These are phyloP conservation scores for Lithobates sylvaticus DNA, from an alignment of 2,797 vertebrate genomes.

Conservation along the genomic window DNA sequence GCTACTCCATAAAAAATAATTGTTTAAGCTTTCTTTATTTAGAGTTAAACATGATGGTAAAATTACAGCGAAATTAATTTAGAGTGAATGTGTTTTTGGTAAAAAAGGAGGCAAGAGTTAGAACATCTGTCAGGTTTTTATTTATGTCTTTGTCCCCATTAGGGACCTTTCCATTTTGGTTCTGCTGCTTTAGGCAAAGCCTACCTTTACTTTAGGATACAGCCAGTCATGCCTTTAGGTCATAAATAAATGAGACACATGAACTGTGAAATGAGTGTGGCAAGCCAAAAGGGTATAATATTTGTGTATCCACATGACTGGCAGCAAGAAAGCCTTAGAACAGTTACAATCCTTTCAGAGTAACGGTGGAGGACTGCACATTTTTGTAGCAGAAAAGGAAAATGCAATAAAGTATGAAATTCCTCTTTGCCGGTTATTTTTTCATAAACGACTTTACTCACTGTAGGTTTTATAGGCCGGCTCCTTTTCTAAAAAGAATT, in stretches of 20 bases:
- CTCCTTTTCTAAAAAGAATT: conserved; percentile 1
- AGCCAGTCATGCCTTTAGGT: conserved; percentile 9
- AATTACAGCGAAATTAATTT: no score
- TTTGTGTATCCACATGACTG: conserved; percentile 42
- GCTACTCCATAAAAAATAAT: no score
- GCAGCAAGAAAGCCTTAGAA: conserved; percentile 11
- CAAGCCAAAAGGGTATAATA: conserved; percentile 39
- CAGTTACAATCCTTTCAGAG: neutral
- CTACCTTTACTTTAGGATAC: conserved; percentile 11
- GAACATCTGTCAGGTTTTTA: no score
- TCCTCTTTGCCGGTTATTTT: conserved; percentile 31
- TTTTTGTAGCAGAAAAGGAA: conserved; percentile 42
- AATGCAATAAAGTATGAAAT: conserved; percentile 50
- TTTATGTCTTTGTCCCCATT: no score
- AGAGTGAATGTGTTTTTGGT: no score
- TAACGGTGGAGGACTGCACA: neutral
- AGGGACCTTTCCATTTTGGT: neutral
- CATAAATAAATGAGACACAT: conserved; percentile 51
- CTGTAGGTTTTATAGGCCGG: conserved; percentile 15
- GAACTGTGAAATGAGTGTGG: conserved; percentile 37
- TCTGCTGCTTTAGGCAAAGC: conserved; percentile 27
- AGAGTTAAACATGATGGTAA: no score
- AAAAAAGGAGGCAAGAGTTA: no score
- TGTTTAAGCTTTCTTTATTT: no score
- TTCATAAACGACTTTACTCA: conserved; percentile 43